Conservation (phyloP, 2,113 vertebrate genomes). For the Dasyurus viverrinus region DNA sequence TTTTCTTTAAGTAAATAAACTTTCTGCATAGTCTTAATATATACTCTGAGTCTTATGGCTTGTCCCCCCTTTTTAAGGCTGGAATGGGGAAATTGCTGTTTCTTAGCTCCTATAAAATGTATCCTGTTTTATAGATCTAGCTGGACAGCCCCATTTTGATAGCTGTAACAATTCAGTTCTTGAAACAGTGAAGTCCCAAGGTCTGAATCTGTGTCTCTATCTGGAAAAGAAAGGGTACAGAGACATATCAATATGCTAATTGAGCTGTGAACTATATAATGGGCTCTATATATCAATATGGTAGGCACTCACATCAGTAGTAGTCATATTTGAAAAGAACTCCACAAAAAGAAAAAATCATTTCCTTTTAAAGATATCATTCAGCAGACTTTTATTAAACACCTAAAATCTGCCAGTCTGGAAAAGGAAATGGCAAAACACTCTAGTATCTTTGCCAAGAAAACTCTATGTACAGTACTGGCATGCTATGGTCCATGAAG, state of each 20-base stretch:
- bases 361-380: not conserved
- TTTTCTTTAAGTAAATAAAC: slow-evolving; percentile 70
- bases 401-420: not conserved
- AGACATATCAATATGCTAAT: slow-evolving; percentile 28
- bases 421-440: not conserved
- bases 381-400: not conserved
- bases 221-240: slow-evolving; percentile 55
- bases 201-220: slow-evolving; percentile 57
- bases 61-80: slow-evolving; percentile 63
- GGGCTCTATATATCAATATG: not conserved
- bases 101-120: slow-evolving; percentile 64
- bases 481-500: not conserved
- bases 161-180: slow-evolving; percentile 67
- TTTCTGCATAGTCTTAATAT: slow-evolving; percentile 59
- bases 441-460: not conserved
- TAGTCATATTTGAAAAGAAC: not conserved
- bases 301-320: not conserved
- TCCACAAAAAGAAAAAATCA: not conserved
- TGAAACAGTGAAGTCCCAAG: slow-evolving; percentile 65
- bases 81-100: slow-evolving; percentile 72
- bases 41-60: slow-evolving; percentile 60
- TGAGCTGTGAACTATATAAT: not conserved
- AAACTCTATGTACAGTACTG: not conserved
- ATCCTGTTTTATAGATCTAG: slow-evolving; percentile 70
- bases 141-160: slow-evolving; percentile 69